phyloP scores from a whole-genome alignment of 37 sponge, comb jelly and placozoan species.

The Agelas oroides region DNA sequence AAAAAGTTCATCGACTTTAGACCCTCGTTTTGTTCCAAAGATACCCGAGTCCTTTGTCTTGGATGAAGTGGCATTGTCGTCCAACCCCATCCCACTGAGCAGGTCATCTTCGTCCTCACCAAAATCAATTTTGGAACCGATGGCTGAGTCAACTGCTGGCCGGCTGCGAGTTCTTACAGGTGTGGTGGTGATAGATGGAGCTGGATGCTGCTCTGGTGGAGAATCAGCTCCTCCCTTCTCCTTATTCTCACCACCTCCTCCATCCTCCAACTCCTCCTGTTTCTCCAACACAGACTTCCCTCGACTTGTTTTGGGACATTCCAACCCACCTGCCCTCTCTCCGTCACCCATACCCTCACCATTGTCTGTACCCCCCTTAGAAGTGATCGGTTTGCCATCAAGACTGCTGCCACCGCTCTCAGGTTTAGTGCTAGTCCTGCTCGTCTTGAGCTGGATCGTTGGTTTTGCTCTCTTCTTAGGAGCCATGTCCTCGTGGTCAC shows the following conservation, averaged over 20 bases:
- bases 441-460: background rate
- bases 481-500: constrained; percentile 9
- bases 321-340: background rate
- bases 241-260: too few relatives aligned
- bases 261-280: too few relatives aligned
- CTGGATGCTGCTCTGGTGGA: background rate
- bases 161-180: background rate
- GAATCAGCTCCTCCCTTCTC: background rate
- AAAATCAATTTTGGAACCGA: constrained; percentile 15
- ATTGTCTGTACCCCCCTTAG: background rate
- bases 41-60: background rate
- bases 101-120: constrained; percentile 61
- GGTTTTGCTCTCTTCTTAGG: background rate
- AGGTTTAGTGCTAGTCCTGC: background rate
- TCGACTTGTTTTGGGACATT: background rate
- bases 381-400: constrained; percentile 46
- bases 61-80: background rate
- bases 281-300: background rate
- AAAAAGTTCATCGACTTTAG: constrained; percentile 32
- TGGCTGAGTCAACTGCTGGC: background rate
- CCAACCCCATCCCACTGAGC: constrained; percentile 53
- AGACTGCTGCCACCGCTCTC: background rate
- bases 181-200: background rate
- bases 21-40: background rate
- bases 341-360: too few relatives aligned